Evolutionary conservation across 2,113 vertebrate genomes (phyloP).

Genomic region (Cyanoliseus patagonus): DNA sequence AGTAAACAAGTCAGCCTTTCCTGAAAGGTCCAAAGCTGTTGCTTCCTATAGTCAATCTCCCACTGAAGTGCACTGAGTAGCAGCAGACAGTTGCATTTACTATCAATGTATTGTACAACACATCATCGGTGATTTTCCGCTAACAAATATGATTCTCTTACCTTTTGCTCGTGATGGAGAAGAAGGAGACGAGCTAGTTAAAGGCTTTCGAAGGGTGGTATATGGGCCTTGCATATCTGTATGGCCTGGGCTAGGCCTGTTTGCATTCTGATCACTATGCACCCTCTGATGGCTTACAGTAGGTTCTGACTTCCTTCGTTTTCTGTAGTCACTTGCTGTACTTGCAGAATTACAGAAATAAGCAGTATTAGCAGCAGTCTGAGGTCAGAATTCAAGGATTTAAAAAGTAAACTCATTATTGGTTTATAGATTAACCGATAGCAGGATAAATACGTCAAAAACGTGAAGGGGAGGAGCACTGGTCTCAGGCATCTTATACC

Average conservation of each 20-base stretch:
- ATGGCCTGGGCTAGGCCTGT: slow-evolving; percentile 67
- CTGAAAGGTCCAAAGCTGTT: background rate
- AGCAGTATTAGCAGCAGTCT: background rate
- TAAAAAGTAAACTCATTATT: background rate
- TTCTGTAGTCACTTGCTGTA: slow-evolving; percentile 90
- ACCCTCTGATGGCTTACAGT: slow-evolving; percentile 79
- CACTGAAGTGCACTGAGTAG: background rate
- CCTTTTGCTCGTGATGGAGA: slow-evolving; percentile 95
- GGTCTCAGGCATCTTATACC: background rate
- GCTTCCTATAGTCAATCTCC: background rate
- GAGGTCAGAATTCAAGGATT: background rate
- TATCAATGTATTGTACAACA: too few relatives aligned
- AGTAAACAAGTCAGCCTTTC: background rate
- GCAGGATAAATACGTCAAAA: background rate
- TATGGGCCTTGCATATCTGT: slow-evolving; percentile 78
- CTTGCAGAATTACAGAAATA: slow-evolving; percentile 71
- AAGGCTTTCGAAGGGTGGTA: slow-evolving; percentile 81
- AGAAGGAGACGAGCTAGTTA: slow-evolving; percentile 89
- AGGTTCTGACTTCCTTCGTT: slow-evolving; percentile 96
- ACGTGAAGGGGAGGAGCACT: background rate
- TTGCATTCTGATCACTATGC: slow-evolving; percentile 74
- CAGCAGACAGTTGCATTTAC: background rate
- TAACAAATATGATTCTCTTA: slow-evolving; percentile 49
- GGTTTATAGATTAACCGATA: background rate
- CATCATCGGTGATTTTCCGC: background rate